Conservation (phyloP, 2,113 vertebrate species). For the Hydrolagus affinis region DNA sequence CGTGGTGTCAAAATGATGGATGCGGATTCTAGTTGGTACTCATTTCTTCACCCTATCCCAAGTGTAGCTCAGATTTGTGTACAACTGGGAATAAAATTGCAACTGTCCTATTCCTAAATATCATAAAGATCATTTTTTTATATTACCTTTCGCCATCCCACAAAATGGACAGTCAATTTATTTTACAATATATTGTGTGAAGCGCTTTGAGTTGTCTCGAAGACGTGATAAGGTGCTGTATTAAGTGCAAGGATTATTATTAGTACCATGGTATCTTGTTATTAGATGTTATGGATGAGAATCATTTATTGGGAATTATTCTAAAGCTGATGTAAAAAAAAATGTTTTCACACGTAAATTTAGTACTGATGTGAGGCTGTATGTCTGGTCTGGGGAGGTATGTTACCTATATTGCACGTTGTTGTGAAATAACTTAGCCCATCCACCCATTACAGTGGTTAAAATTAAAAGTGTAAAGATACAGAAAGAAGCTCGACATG, state of each 20-base stretch:
- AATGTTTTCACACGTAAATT: neutral
- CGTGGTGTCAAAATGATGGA: slow-evolving; percentile 20
- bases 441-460: too few species aligned
- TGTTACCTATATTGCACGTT: neutral
- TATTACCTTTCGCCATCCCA: too few species aligned
- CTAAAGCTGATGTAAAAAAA: neutral
- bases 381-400: neutral
- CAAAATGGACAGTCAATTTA: too few species aligned
- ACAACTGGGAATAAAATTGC: neutral
- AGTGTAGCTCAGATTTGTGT: neutral
- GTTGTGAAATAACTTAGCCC: neutral
- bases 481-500: too few species aligned
- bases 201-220: too few species aligned
- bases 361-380: neutral
- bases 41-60: neutral
- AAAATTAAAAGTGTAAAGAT: too few species aligned
- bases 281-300: neutral
- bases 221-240: too few species aligned
- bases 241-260: too few species aligned
- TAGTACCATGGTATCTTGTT: neutral
- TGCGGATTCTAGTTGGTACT: neutral
- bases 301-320: slow-evolving; percentile 21
- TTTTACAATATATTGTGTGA: too few species aligned
- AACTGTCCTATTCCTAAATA: neutral
- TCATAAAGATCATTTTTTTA: too few species aligned